Conservation (phyloP, 2,113 vertebrate genomes). For the Syngnathus scovelli region DNA sequence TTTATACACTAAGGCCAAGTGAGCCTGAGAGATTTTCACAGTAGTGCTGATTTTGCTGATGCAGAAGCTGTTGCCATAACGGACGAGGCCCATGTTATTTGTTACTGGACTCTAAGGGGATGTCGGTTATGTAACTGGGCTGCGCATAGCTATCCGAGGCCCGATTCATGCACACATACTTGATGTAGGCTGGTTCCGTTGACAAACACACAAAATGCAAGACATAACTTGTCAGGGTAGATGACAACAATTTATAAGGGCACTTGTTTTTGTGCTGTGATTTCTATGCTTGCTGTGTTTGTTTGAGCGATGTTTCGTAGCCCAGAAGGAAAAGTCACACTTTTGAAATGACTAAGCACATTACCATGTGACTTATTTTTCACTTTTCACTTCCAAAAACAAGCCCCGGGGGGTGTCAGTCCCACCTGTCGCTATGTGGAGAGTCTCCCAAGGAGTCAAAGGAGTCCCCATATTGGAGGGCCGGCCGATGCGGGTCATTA, state of each 20-base stretch:
- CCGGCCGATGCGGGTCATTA: constrained; percentile 76
- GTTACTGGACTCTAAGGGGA: constrained; percentile 22
- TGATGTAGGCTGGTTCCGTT: constrained; percentile 9
- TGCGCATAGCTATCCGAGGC: constrained; percentile 20
- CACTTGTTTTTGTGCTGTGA: neutral
- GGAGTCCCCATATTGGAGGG: constrained; percentile 82
- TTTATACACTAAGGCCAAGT: constrained; percentile 7
- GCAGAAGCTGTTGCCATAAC: constrained; percentile 21
- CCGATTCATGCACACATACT: constrained; percentile 4
- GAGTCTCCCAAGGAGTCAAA: constrained; percentile 93
- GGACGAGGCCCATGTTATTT: constrained; percentile 29
- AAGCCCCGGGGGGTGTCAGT: constrained; percentile 14
- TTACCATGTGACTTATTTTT: neutral
- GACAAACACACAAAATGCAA: constrained; percentile 9
- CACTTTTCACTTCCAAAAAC: constrained; percentile 29
- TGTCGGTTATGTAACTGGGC: constrained; percentile 31
- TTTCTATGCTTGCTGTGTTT: neutral
- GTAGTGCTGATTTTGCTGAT: constrained; percentile 28
- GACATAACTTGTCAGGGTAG: neutral
- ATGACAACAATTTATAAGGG: constrained; percentile 1
- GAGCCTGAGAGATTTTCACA: constrained; percentile 27
- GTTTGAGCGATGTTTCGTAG: neutral
- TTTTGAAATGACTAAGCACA: neutral
- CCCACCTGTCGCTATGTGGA: constrained; percentile 95
- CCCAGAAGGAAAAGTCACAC: neutral